Evolutionary conservation across 2,888 invertebrate species (phyloP), one percentile per base, ranked within the genome.

Genomic region (Acleris cristana): DNA sequence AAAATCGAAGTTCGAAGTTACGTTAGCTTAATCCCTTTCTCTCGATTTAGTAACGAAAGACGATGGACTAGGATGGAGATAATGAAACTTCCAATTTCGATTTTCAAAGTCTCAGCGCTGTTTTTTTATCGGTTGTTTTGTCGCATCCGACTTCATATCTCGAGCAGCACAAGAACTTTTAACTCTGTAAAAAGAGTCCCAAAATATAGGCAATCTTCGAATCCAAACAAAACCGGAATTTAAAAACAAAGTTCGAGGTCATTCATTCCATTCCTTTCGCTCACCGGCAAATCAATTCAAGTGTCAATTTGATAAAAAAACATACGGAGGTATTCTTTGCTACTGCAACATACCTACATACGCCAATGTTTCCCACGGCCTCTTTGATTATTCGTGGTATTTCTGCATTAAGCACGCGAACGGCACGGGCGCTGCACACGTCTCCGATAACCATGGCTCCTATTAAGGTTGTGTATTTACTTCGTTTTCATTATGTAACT

Each of bases 281-380:
- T 53, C 67, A 67, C 67, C 67, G 58, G 53, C 58, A n/a, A 63
- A 44, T 67, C 57, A 62, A 78, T 84, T 83, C 61, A 75, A 73
- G 80, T 76, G 77, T 76, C 73, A 48, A 71, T 69, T 64, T 69
- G 74, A 76, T 78, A 81, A 82, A 83, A 81, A 80, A 80, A 79
- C 72, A 74, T 77, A 77, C 74, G 76, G 75, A 77, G 70, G 26
- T 19, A 30, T 76, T 83, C 90, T 40, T 40, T 40, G 40, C 40
- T 40, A 40, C 40, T 40, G 14, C 40, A 80, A 79, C 72, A 74
- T 77, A 77, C 75, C 76, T 75, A 77, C 70, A 54, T 19, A 48
- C 77, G 83, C 90, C 87, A 92, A 92, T 92, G 92, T 84, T 90
- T 88, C 79, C 83, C 83, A 87, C 87, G 81, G 78, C 85, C 72